These are phyloP conservation scores for Enteromius anoplus DNA, from an alignment of 2,797 vertebrate species.

Conservation along the genomic window DNA sequence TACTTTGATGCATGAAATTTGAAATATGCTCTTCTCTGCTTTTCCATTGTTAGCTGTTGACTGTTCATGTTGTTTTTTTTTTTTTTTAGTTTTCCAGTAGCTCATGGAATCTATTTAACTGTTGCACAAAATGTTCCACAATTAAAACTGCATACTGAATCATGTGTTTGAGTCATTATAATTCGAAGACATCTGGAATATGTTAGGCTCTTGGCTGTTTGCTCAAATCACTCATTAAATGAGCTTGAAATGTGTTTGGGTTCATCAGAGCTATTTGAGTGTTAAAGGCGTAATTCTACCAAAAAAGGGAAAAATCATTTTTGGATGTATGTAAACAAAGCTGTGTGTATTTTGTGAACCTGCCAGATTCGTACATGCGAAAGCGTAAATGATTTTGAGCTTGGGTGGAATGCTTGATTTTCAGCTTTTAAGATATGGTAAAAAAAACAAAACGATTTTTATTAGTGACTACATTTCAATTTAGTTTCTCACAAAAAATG, in stretches of 20 bases:
- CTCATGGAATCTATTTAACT: constrained; percentile 53
- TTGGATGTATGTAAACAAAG: background rate
- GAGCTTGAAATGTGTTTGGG: background rate
- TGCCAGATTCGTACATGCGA: background rate
- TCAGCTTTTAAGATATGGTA: background rate
- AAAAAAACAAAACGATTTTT: background rate
- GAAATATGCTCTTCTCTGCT: constrained; percentile 58
- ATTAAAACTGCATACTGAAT: constrained; percentile 47
- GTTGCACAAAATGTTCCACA: constrained; percentile 44
- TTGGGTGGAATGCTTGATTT: background rate
- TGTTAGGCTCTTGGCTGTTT: background rate
- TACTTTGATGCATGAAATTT: constrained; percentile 62
- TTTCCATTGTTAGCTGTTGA: constrained; percentile 57
- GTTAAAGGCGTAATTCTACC: background rate
- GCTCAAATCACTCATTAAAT: background rate
- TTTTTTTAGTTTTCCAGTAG: constrained; percentile 35
- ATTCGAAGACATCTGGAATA: constrained; percentile 10
- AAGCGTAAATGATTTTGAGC: background rate
- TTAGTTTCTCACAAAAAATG: background rate
- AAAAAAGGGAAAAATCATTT: background rate
- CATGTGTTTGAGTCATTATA: constrained; percentile 7
- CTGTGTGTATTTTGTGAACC: background rate
- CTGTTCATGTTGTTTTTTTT: constrained; percentile 1
- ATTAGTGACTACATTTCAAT: background rate
- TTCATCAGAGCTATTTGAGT: background rate